Evolutionary conservation across 64 coral and sea anemone species (phyloP).

Genomic region (Porites lutea): DNA sequence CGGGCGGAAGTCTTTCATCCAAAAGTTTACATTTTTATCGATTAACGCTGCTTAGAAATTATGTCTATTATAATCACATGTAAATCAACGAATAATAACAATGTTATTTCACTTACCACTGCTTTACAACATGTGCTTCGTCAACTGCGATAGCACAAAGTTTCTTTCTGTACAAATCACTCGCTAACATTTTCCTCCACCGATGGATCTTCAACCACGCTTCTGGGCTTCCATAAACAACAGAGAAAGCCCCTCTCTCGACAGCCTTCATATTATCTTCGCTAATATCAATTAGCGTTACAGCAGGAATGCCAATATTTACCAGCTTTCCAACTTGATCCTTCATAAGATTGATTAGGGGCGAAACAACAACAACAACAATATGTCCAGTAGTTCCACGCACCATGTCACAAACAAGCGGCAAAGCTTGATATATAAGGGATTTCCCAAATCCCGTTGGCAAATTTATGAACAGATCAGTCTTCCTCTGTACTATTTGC

Average conservation of each 20-base stretch:
- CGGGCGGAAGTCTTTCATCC: no score
- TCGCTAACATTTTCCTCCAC: conserved; percentile 52
- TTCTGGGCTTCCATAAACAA: conserved; percentile 66
- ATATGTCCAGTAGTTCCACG: conserved; percentile 4
- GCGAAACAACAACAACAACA: conserved; percentile 55
- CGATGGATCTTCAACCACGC: conserved; percentile 44
- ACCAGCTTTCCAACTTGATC: conserved; percentile 21
- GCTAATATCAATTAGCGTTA: conserved; percentile 37
- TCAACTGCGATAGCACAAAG: conserved; percentile 69
- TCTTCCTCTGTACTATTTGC: neutral
- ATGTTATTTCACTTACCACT: conserved; percentile 42
- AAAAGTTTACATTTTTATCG: no score
- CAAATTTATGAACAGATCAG: conserved; percentile 29
- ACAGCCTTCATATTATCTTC: neutral
- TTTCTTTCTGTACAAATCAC: conserved; percentile 11
- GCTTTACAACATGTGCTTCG: conserved; percentile 74
- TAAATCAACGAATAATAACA: no score
- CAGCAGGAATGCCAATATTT: conserved; percentile 27
- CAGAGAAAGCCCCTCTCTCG: conserved; percentile 32
- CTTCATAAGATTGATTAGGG: conserved; percentile 33
- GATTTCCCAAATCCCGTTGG: conserved; percentile 48
- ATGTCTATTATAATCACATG: no score
- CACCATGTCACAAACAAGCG: conserved; percentile 21
- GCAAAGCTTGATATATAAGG: conserved; percentile 35
- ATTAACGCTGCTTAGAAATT: no score